Evolutionary conservation across 2,113 vertebrate genomes (phyloP), one percentile per base, ranked within the genome.

Genomic region (Corythornis madagascariensis): DNA sequence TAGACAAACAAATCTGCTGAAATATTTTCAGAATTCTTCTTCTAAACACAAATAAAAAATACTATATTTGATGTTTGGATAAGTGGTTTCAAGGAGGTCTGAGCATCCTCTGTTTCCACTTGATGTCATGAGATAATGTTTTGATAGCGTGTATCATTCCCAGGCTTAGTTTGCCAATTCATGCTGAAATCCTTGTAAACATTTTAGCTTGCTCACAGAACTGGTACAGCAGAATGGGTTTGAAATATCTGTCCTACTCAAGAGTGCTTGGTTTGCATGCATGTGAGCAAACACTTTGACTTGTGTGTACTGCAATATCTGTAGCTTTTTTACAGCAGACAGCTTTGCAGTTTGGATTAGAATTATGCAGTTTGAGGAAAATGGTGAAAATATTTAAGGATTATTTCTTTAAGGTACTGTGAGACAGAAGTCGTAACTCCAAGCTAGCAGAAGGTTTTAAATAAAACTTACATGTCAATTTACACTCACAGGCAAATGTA

Each of bases 231-330:
- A 26, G 78, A 21, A 0, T 4, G 8, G 4, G 14, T 79, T 25
- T 12, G 19, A 45, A 33, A 29, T 12, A 5, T 9, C 56, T 42
- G 15, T 31, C 22, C 20, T 33, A 1, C 3, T 19, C 22, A 10
- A 10, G 21, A 26, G 3, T 3, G 8, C 13, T 78, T 43, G 1
- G 0, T 20, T 59, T 15, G 4, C 3, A 1, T 1, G 7, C 2
- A 4, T 8, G 14, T 63, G 26, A 85, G 19, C 8, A n/a, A 61
- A 13, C 21, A 9, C 13, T 1, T 2, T 26, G 29, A 5, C 7
- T 52, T 25, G 6, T 24, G 4, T 33, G 10, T 25, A 4, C 13
- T 29, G 25, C 3, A 17, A 0, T 45, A 18, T 9, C 38, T 65
- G 8, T 13, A 53, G 13, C 17, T 16, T 55, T n/a, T 38, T 26